phyloP scores from a whole-genome alignment of 2,797 vertebrate species.

The Astyanax mexicanus region DNA sequence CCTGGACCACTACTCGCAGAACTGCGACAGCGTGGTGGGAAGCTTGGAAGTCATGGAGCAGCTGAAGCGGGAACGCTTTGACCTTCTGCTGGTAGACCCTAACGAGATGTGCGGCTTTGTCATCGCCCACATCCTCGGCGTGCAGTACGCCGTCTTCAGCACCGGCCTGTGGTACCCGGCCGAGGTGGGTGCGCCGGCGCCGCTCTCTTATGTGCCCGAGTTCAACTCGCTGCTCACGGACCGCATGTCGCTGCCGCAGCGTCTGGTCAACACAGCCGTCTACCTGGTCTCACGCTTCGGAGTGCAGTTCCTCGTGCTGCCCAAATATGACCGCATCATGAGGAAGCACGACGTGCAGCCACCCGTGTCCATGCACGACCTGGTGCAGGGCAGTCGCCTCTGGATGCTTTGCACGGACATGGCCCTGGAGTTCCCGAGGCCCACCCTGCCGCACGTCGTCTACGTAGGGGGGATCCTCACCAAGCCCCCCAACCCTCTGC shows the following conservation, averaged over 20 bases:
- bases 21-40: conserved; percentile 94
- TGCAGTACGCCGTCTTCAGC: conserved; percentile 95
- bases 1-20: conserved; percentile 95
- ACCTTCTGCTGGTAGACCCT: conserved; percentile 95
- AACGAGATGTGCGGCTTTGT: conserved; percentile 99
- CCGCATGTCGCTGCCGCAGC: conserved; percentile 89
- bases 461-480: conserved; percentile 98
- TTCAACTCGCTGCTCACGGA: conserved; percentile 98
- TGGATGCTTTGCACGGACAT: conserved; percentile 99
- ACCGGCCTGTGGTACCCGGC: conserved; percentile 98
- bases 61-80: conserved; percentile 90
- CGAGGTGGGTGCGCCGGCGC: conserved; percentile 95
- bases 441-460: conserved; percentile 95
- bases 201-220: conserved; percentile 95
- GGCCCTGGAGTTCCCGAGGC: conserved; percentile 96
- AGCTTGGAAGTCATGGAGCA: conserved; percentile 84
- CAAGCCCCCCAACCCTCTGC: conserved; percentile 88
- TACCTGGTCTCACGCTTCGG: conserved; percentile 94
- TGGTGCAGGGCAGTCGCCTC: conserved; percentile 93
- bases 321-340: conserved; percentile 97
- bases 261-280: conserved; percentile 90
- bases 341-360: conserved; percentile 88
- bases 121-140: conserved; percentile 92
- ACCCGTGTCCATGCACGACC: conserved; percentile 89
- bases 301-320: conserved; percentile 92